These are phyloP conservation scores for Nematostella vectensis DNA, from an alignment of 92 coral and sea anemone genomes.

Conservation along the genomic window DNA sequence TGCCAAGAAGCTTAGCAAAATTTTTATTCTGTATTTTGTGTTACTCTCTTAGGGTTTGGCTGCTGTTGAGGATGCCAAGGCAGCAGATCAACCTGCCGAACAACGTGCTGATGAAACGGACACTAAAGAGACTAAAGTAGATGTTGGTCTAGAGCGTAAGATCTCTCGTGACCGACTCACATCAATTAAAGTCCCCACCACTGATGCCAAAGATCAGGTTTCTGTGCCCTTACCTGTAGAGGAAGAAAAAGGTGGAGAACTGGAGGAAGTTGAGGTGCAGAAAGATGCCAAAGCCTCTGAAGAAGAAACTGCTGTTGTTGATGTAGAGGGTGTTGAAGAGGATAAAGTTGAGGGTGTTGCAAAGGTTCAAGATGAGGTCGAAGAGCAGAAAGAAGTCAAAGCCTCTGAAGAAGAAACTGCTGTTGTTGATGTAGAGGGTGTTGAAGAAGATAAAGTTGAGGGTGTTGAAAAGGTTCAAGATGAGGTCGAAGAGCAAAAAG, in stretches of 20 bases:
- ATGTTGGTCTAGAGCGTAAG: constrained; percentile 23
- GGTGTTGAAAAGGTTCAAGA: not conserved
- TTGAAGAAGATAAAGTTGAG: not conserved
- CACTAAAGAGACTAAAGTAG: constrained; percentile 25
- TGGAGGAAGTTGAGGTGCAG: constrained; percentile 4
- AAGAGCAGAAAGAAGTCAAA: not conserved
- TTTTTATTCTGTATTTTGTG: not conserved
- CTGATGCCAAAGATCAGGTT: constrained; percentile 2
- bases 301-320: not conserved
- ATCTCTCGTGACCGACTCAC: constrained; percentile 12
- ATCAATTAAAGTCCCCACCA: constrained; percentile 16
- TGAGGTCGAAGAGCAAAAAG: not conserved
- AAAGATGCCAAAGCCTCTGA: constrained; percentile 6
- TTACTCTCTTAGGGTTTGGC: not conserved
- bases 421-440: not conserved
- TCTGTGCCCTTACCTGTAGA: constrained; percentile 18
- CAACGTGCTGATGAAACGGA: constrained; percentile 15
- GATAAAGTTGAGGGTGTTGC: not conserved
- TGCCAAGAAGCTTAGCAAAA: not conserved
- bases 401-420: not conserved
- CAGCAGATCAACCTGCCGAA: constrained; percentile 2
- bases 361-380: not conserved
- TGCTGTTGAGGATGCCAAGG: constrained; percentile 1
- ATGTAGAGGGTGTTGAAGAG: not conserved
- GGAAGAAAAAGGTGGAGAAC: constrained; percentile 6